These are phyloP conservation scores for Corynorhinus townsendii DNA, from an alignment of 2,113 vertebrate species.

Conservation along the genomic window DNA sequence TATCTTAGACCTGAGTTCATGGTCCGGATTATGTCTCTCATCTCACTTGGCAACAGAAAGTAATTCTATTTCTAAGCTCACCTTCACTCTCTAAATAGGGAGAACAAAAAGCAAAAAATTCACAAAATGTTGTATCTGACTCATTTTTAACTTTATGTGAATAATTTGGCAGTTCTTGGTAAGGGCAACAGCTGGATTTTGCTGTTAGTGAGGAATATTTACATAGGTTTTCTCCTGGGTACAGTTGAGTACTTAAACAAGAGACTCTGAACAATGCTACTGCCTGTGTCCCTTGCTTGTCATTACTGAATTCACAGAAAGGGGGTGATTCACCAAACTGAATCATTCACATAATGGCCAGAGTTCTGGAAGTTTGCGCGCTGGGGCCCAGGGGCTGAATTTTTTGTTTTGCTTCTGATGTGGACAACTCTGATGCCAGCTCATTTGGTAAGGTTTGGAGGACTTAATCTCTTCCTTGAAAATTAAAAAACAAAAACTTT, in stretches of 20 bases:
- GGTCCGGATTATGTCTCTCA: not conserved
- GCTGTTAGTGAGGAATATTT: not conserved
- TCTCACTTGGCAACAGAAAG: not conserved
- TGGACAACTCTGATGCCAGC: not conserved
- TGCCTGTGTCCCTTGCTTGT: not conserved
- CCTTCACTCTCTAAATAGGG: constrained; percentile 2
- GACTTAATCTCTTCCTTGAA: not conserved
- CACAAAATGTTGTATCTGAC: not conserved
- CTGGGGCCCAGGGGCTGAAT: not conserved
- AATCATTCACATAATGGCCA: not conserved
- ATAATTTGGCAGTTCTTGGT: not conserved
- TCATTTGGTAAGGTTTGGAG: not conserved
- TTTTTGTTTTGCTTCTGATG: not conserved
- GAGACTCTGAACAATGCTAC: not conserved
- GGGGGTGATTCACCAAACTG: constrained; percentile 20
- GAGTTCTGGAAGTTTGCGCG: not conserved
- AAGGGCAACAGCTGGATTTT: not conserved
- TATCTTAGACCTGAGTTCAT: not conserved
- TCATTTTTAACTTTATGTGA: constrained; percentile 26
- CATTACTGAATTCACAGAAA: constrained; percentile 3
- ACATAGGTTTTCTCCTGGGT: not conserved
- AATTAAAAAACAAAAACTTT: not conserved
- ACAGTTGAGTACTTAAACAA: not conserved
- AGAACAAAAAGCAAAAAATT: not conserved
- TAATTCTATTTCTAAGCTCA: constrained; percentile 34